Base-by-base conservation (phyloP, 30 jellyfish, hydroid and myxozoan genomes). In the Mastigias papua region DNA sequence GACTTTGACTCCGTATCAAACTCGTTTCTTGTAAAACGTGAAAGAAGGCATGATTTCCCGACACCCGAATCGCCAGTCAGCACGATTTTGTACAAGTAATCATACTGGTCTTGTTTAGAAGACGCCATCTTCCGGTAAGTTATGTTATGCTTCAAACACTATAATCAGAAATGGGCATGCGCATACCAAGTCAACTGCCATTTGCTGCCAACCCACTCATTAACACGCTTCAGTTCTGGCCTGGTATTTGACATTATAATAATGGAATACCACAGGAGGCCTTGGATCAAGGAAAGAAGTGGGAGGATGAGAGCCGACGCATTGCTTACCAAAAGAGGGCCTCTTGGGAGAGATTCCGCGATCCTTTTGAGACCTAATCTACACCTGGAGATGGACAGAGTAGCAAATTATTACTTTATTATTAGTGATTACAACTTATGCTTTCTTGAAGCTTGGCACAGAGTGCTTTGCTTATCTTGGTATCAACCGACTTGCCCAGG, bases 21-120 rank as follows among this genome's bases (percentile, higher is more conserved):
- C 80, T 95, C 99, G 76, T 95, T 89, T 79, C 99, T 67, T 2
- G 99, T 95, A 63, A 95, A 95, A 23, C 99, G 85, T 31, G 99
- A 95, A 17, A 95, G 93, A 74, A 95, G 63, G 75, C 98, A 95
- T 1, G 99, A 95, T 75, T 95, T 95, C 31, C 99, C 99, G 22
- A 95, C 99, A 4, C 99, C 99, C 22, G 99, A 95, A 72, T 95
- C 99, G 17, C 99, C 99, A 16, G 98, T 95, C 71, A 95, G 49
- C 66, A 95, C 99, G 32, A 95, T 70, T 70, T 95, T 95, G 90
- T 95, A 95, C 84, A 95, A 67, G 42, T 82, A 95, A 72, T 95
- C 99, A 66, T 95, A 95, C 66, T 85, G 98, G 61, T 95, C 99
- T 61, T 95, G 93, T n/a, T 78, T 75, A 8, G 86, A 67, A 57